These are phyloP conservation scores for Lepidurus couesii DNA, from an alignment of 1,140 invertebrate genomes.

Conservation along the genomic window DNA sequence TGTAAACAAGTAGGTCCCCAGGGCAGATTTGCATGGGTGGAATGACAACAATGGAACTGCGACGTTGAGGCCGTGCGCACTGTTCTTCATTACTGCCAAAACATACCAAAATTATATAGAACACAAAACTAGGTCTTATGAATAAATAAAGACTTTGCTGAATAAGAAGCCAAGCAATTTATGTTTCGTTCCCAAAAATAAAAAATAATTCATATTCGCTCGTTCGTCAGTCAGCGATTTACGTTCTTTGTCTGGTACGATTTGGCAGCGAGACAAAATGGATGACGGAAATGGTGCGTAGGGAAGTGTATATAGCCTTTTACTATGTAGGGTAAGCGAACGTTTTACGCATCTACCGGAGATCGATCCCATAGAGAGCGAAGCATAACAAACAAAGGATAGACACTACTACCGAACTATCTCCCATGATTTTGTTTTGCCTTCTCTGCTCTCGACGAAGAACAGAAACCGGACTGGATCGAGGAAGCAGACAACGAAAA, in stretches of 20 bases:
- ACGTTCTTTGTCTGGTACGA: too few relatives aligned
- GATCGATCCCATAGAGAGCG: not conserved
- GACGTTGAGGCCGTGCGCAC: constrained; percentile 37
- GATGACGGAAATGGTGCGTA: not conserved
- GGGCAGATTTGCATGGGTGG: constrained; percentile 54
- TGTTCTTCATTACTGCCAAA: not conserved
- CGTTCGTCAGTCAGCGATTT: too few relatives aligned
- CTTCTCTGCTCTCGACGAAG: not conserved
- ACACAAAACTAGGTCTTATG: not conserved
- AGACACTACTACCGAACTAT: not conserved
- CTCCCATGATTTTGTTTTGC: not conserved
- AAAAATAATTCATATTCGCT: too few relatives aligned
- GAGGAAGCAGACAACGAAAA: constrained; percentile 1
- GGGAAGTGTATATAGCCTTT: not conserved
- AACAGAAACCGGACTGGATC: not conserved
- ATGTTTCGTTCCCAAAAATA: too few relatives aligned
- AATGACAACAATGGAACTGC: constrained; percentile 52
- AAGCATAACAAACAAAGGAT: not conserved
- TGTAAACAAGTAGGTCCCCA: constrained; percentile 52
- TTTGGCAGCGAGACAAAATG: not conserved
- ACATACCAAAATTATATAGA: not conserved
- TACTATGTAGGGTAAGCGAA: not conserved
- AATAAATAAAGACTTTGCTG: not conserved
- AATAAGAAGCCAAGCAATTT: too few relatives aligned
- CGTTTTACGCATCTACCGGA: not conserved